Conservation (phyloP, 2,113 vertebrate genomes). For the Emydura subglobosa region DNA sequence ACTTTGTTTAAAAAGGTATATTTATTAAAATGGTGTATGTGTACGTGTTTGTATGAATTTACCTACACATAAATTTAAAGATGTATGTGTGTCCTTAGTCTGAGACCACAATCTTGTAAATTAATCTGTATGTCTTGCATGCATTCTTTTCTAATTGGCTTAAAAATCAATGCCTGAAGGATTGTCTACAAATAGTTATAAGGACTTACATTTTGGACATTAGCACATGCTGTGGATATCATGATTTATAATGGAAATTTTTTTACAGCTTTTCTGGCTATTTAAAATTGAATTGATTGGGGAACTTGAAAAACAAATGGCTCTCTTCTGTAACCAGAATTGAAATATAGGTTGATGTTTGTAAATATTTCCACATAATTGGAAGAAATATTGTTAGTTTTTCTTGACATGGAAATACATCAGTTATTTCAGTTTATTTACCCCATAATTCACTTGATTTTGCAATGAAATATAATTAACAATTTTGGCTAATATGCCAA, state of each 20-base stretch:
- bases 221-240: background rate
- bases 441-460: background rate
- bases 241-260: constrained; percentile 1
- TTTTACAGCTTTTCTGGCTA: background rate
- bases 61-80: background rate
- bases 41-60: constrained; percentile 13
- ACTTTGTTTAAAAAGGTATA: constrained; percentile 67
- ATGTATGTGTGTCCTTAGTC: constrained; percentile 45
- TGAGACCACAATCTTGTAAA: constrained; percentile 12
- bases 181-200: background rate
- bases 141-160: background rate
- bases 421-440: background rate
- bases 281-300: background rate
- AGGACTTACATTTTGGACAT: constrained; percentile 1
- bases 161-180: constrained; percentile 33
- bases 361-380: background rate
- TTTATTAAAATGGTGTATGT: constrained; percentile 40
- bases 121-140: constrained; percentile 56
- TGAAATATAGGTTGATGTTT: background rate
- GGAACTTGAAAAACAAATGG: background rate
- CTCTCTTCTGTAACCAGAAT: background rate
- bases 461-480: background rate
- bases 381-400: background rate
- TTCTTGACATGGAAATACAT: background rate
- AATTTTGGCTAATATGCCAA: fast-evolving